Percentiles rank a stretch among this genome's conserved stretches.
phyloP scores from a whole-genome alignment of 2,888 invertebrate species.

The Netelia virgata region DNA sequence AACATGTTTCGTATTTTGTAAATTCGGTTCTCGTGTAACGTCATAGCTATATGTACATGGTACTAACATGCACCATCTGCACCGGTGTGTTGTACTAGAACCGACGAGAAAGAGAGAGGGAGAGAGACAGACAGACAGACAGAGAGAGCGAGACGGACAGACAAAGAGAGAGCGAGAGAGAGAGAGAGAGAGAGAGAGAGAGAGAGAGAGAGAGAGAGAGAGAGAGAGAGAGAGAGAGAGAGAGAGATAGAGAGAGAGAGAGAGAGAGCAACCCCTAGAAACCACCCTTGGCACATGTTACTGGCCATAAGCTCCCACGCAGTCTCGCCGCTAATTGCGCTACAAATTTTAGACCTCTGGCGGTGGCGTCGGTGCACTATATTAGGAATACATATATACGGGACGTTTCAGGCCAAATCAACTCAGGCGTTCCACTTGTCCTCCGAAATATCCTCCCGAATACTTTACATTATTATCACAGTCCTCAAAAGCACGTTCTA shows the following conservation, averaged over 20 bases:
- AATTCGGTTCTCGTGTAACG: constrained; percentile 31
- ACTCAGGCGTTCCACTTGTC: no score
- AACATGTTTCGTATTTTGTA: constrained; percentile 2
- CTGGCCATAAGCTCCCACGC: constrained; percentile 62
- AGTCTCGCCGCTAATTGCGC: constrained; percentile 62
- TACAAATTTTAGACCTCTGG: constrained; percentile 63
- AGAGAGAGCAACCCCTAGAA: constrained; percentile 51
- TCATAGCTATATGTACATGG: constrained; percentile 3
- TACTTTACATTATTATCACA: no score
- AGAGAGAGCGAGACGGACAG: constrained; percentile 2
- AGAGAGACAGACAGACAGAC: constrained; percentile 20
- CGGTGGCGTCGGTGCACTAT: constrained; percentile 52
- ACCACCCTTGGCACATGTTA: constrained; percentile 61
- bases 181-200: constrained; percentile 15
- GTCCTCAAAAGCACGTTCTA: no score
- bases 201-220: background rate
- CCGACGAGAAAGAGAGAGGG: constrained; percentile 1
- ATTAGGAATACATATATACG: background rate
- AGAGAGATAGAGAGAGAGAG: constrained; percentile 22
- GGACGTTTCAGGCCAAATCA: no score
- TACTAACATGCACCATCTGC: constrained; percentile 62
- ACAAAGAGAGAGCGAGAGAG: constrained; percentile 26
- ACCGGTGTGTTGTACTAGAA: constrained; percentile 50
- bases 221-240: no score
- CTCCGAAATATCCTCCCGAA: no score